Evolutionary conservation across 2,888 invertebrate species (phyloP).

Genomic region (Liopterus haemorrhoidalis): DNA sequence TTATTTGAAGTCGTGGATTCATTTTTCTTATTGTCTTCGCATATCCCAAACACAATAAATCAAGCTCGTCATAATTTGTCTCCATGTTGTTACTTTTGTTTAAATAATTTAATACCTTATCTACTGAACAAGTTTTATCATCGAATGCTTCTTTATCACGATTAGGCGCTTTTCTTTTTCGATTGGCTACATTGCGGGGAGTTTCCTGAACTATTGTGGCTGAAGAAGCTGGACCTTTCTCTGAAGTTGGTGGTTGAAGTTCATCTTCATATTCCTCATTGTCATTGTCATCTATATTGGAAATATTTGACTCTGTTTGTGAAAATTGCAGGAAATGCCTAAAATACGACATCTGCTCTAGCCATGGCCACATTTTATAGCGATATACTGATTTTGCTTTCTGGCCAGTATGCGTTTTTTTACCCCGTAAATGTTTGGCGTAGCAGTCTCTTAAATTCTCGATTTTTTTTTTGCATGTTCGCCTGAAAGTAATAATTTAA

Average conservation of each 20-base stretch:
- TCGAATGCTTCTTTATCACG: not conserved
- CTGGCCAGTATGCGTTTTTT: slow-evolving; percentile 13
- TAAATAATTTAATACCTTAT: slow-evolving; percentile 14
- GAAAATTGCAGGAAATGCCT: slow-evolving; percentile 19
- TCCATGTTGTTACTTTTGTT: not conserved
- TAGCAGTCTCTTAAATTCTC: slow-evolving; percentile 14
- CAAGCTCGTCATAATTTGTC: slow-evolving; percentile 10
- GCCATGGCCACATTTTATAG: slow-evolving; percentile 16
- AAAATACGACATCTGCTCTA: slow-evolving; percentile 21
- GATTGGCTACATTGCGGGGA: too few relatives aligned
- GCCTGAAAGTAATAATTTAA: too few relatives aligned
- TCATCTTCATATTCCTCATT: not conserved
- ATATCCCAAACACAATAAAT: slow-evolving; percentile 9
- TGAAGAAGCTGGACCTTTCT: not conserved
- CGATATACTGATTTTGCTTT: slow-evolving; percentile 13
- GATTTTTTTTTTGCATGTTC: too few relatives aligned
- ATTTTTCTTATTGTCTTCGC: slow-evolving; percentile 7
- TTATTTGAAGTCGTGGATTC: slow-evolving; percentile 2
- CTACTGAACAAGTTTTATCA: slow-evolving; percentile 1
- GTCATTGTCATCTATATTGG: not conserved
- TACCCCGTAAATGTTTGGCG: slow-evolving; percentile 6
- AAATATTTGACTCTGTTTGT: slow-evolving; percentile 19
- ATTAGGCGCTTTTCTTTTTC: slow-evolving; percentile 2
- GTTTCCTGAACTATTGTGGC: too few relatives aligned
- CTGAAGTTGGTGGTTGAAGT: too few relatives aligned